Evolutionary conservation across 1,140 invertebrate genomes (phyloP).

Genomic region (Diorhabda elongata): DNA sequence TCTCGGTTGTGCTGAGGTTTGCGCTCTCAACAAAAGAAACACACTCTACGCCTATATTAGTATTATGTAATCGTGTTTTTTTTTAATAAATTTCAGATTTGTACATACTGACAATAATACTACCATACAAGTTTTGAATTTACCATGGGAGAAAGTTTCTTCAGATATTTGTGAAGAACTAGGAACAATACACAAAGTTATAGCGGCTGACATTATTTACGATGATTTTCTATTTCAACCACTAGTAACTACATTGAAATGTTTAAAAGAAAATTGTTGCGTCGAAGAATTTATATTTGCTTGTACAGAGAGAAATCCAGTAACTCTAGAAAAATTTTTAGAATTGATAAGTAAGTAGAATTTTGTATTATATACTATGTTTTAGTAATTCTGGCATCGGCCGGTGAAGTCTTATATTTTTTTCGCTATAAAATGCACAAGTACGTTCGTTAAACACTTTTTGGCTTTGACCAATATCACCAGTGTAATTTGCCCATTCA

Average conservation of each 20-base stretch:
- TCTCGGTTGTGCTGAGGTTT: too few species aligned
- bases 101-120: constrained; percentile 8
- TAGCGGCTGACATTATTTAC: constrained; percentile 56
- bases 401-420: too few species aligned
- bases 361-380: background rate
- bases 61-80: too few species aligned
- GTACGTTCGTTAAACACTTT: too few species aligned
- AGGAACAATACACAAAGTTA: constrained; percentile 47
- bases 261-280: constrained; percentile 36
- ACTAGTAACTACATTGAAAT: constrained; percentile 46
- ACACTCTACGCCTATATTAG: too few species aligned
- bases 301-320: constrained; percentile 51
- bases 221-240: constrained; percentile 48
- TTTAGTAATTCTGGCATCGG: too few species aligned
- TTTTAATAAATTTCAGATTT: constrained; percentile 6
- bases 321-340: constrained; percentile 49
- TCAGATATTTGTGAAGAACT: constrained; percentile 31
- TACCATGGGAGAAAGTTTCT: constrained; percentile 52
- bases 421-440: too few species aligned
- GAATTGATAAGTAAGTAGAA: constrained; percentile 44
- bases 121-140: constrained; percentile 45
- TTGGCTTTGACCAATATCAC: too few species aligned
- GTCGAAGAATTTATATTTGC: constrained; percentile 48
- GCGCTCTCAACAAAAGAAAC: too few species aligned
- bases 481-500: too few species aligned